Evolutionary conservation across 2,113 vertebrate species (phyloP).

Genomic region (Nycticorax nycticorax): DNA sequence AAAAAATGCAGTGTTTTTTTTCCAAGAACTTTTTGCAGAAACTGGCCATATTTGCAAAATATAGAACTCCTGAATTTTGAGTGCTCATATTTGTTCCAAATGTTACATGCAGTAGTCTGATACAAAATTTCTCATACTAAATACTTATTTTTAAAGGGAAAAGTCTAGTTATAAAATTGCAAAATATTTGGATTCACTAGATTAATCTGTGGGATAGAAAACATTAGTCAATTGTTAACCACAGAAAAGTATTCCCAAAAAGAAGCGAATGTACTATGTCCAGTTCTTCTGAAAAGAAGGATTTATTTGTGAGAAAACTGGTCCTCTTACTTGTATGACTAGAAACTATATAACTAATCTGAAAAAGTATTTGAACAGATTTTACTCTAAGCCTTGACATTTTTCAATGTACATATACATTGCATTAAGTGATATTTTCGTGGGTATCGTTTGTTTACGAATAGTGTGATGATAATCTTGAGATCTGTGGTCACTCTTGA

Average conservation of each 20-base stretch:
- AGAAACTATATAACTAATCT: background rate
- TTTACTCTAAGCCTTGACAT: background rate
- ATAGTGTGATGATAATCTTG: background rate
- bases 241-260: background rate
- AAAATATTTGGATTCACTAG: background rate
- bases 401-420: background rate
- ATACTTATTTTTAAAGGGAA: background rate
- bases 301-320: background rate
- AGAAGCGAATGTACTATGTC: background rate
- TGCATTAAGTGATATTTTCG: background rate
- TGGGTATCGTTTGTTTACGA: background rate
- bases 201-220: background rate
- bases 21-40: background rate
- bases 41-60: background rate
- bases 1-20: background rate
- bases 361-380: background rate
- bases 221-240: background rate
- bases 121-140: background rate
- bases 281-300: background rate
- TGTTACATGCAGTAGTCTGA: background rate
- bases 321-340: background rate
- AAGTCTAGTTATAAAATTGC: background rate
- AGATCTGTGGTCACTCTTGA: background rate
- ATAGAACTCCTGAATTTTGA: background rate
- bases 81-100: background rate